Conservation (phyloP, 2,113 vertebrate species). For the Gambusia holbrooki region DNA sequence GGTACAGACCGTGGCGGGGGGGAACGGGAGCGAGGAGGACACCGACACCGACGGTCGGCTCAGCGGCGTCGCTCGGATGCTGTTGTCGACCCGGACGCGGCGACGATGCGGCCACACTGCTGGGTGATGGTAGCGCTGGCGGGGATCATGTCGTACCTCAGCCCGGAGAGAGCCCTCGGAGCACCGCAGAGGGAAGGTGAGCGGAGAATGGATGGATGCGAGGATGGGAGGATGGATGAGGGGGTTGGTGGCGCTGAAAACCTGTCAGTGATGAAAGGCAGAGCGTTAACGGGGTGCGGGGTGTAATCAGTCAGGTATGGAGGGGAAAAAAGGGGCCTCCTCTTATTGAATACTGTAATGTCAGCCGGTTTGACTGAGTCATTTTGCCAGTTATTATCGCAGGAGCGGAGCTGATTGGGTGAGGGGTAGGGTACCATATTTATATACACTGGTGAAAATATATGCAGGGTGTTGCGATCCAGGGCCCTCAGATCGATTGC, state of each 20-base stretch:
- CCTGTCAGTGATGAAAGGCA: slow-evolving; percentile 68
- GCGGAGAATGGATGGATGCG: slow-evolving; percentile 40
- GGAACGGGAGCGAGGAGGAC: slow-evolving; percentile 60
- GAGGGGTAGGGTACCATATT: slow-evolving; percentile 52
- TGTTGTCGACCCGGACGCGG: slow-evolving; percentile 72
- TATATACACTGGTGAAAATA: slow-evolving; percentile 61
- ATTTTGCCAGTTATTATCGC: slow-evolving; percentile 47
- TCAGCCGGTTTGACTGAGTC: slow-evolving; percentile 35
- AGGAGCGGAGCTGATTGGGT: slow-evolving; percentile 28
- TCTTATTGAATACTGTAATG: slow-evolving; percentile 31
- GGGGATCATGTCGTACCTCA: slow-evolving; percentile 85
- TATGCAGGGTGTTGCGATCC: slow-evolving; percentile 23
- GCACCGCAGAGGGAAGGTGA: slow-evolving; percentile 92
- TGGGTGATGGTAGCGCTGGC: slow-evolving; percentile 84
- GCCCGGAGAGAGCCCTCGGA: slow-evolving; percentile 87
- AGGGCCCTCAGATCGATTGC: slow-evolving; percentile 50
- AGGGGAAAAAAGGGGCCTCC: slow-evolving; percentile 59
- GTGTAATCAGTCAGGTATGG: slow-evolving; percentile 40
- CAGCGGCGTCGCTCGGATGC: slow-evolving; percentile 79
- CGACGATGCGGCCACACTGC: slow-evolving; percentile 82
- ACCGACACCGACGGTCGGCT: slow-evolving; percentile 59
- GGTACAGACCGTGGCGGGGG: slow-evolving; percentile 66
- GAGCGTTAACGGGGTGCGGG: slow-evolving; percentile 19
- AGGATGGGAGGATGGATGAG: slow-evolving; percentile 14
- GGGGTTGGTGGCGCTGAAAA: slow-evolving; percentile 18